Percentiles rank a stretch among this genome's conserved stretches.
Evolutionary conservation across 1,140 invertebrate species (phyloP).

Genomic region (Leptinotarsa undecemlineata): DNA sequence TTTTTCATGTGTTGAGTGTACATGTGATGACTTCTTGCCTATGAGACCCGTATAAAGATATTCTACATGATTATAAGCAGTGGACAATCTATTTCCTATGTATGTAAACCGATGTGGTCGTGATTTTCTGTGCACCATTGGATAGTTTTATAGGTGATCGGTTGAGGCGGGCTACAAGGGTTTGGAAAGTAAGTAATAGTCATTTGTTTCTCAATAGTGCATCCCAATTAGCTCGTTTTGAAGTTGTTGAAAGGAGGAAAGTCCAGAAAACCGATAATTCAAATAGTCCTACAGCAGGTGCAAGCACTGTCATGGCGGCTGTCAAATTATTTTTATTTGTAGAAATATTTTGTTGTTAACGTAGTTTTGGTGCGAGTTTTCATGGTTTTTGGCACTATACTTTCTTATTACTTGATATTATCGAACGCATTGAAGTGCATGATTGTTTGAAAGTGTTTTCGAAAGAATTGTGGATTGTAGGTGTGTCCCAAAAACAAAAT

Average conservation of each 20-base stretch:
- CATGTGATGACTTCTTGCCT: conserved; percentile 34
- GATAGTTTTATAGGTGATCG: conserved; percentile 34
- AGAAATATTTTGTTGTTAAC: not conserved
- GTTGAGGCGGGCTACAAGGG: conserved; percentile 22
- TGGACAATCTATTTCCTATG: conserved; percentile 47
- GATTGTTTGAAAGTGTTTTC: conserved; percentile 8
- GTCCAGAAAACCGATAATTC: conserved; percentile 28
- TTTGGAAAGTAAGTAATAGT: conserved; percentile 33
- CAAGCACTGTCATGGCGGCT: conserved; percentile 50
- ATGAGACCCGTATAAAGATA: conserved; percentile 37
- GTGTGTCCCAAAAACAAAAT: conserved; percentile 44
- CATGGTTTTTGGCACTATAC: too few species aligned
- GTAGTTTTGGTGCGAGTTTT: not conserved
- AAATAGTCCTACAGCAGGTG: conserved; percentile 44
- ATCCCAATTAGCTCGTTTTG: not conserved
- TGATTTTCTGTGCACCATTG: conserved; percentile 45
- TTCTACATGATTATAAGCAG: conserved; percentile 44
- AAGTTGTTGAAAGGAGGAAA: conserved; percentile 21
- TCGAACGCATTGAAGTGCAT: not conserved
- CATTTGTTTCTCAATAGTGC: not conserved
- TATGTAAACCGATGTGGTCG: conserved; percentile 49
- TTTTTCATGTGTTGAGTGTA: conserved; percentile 38
- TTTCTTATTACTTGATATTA: not conserved
- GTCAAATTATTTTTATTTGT: conserved; percentile 44
- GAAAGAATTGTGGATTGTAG: conserved; percentile 33